These are phyloP conservation scores for Sander vitreus DNA, from an alignment of 2,113 vertebrate species.

Conservation along the genomic window DNA sequence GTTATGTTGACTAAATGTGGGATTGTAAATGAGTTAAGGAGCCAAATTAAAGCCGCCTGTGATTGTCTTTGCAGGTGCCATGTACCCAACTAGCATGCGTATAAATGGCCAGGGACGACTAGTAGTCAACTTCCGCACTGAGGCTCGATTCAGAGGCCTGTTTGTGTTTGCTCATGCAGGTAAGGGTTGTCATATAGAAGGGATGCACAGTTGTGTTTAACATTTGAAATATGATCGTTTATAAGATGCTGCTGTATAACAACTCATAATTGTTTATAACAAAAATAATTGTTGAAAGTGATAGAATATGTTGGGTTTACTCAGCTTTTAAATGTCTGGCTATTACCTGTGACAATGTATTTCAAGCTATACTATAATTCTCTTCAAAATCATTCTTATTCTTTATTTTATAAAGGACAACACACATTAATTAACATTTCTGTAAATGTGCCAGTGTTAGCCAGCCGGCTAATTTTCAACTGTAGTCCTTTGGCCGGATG, in stretches of 20 bases:
- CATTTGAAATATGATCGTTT: neutral
- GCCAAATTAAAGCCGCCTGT: neutral
- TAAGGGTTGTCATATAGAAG: slow-evolving; percentile 12
- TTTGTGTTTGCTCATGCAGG: slow-evolving; percentile 90
- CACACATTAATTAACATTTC: no score
- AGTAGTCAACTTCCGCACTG: slow-evolving; percentile 95
- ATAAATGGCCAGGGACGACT: slow-evolving; percentile 91
- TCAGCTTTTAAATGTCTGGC: neutral
- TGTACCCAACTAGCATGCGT: slow-evolving; percentile 96
- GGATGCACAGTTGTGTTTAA: neutral
- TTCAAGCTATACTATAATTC: neutral
- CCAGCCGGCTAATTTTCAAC: no score
- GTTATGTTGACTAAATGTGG: neutral
- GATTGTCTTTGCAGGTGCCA: slow-evolving; percentile 85
- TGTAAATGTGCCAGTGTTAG: no score
- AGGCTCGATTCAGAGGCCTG: slow-evolving; percentile 92
- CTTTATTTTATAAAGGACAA: no score
- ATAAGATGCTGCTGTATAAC: neutral
- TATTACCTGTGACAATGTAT: neutral
- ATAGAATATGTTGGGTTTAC: neutral
- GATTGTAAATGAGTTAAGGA: neutral
- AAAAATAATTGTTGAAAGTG: neutral
- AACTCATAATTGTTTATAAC: neutral
- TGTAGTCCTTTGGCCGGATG: no score
- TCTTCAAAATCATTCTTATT: neutral